Conservation (phyloP, 2,113 vertebrate genomes). For the Parotia lawesii region DNA sequence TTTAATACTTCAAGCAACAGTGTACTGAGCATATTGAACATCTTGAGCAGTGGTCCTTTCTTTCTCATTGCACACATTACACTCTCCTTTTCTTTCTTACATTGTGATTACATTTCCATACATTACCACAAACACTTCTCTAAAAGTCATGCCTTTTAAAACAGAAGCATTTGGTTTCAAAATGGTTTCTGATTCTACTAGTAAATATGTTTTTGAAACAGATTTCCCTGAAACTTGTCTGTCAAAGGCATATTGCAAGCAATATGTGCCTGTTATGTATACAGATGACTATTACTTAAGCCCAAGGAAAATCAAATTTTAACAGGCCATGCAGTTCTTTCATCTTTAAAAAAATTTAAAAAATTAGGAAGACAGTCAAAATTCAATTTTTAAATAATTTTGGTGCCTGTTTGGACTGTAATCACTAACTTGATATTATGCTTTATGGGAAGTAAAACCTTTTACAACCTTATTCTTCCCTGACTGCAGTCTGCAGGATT, state of each 20-base stretch:
- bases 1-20: not conserved
- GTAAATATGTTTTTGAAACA: conserved; percentile 2
- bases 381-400: not conserved
- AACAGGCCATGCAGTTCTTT: not conserved
- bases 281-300: not conserved
- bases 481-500: not conserved
- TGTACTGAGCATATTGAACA: not conserved
- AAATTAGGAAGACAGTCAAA: not conserved
- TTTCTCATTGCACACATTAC: not conserved
- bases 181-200: not conserved
- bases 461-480: not conserved
- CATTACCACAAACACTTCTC: not conserved
- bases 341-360: not conserved
- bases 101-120: not conserved
- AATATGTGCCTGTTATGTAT: not conserved
- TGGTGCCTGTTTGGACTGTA: not conserved
- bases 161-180: not conserved
- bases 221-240: not conserved
- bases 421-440: not conserved
- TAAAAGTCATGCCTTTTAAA: not conserved
- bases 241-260: not conserved
- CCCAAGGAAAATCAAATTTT: not conserved
- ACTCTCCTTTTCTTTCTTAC: not conserved
- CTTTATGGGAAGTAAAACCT: not conserved
- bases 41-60: not conserved